Conservation (phyloP, 1,140 invertebrate species). For the Octopus sinensis region DNA sequence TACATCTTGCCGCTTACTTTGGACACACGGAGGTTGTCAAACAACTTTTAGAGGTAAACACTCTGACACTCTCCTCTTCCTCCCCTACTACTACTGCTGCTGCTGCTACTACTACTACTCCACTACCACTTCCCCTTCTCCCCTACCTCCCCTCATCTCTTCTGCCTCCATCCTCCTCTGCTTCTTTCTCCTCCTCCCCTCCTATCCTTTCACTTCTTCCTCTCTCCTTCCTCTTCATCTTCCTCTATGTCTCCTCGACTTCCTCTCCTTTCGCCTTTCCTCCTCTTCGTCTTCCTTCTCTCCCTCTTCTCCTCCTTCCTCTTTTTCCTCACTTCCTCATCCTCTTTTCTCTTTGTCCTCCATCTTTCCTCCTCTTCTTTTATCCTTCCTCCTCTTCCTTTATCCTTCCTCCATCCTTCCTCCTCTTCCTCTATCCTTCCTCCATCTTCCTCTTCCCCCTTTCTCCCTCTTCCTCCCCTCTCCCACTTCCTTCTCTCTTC, state of each 20-base stretch:
- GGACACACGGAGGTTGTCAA: constrained; percentile 57
- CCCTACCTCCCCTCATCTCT: background rate
- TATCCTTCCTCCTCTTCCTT: background rate
- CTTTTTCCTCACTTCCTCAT: background rate
- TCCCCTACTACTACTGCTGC: background rate
- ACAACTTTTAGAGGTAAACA: constrained; percentile 51
- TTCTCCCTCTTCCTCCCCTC: background rate
- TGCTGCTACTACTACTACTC: background rate
- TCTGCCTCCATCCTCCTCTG: background rate
- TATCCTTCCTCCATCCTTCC: background rate
- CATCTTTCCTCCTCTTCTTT: background rate
- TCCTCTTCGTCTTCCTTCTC: background rate
- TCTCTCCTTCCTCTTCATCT: background rate
- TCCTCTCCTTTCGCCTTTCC: background rate
- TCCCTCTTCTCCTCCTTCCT: background rate
- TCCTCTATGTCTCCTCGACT: background rate
- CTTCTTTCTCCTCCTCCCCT: background rate
- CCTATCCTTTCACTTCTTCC: background rate
- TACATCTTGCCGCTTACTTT: constrained; percentile 61
- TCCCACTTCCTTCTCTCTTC: background rate
- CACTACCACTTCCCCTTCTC: background rate
- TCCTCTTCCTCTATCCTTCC: background rate
- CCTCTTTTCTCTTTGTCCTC: background rate
- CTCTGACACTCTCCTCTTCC: background rate
- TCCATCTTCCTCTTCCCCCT: background rate